Base-by-base conservation (phyloP, 2,113 vertebrate genomes). In the Psettodes erumei region DNA sequence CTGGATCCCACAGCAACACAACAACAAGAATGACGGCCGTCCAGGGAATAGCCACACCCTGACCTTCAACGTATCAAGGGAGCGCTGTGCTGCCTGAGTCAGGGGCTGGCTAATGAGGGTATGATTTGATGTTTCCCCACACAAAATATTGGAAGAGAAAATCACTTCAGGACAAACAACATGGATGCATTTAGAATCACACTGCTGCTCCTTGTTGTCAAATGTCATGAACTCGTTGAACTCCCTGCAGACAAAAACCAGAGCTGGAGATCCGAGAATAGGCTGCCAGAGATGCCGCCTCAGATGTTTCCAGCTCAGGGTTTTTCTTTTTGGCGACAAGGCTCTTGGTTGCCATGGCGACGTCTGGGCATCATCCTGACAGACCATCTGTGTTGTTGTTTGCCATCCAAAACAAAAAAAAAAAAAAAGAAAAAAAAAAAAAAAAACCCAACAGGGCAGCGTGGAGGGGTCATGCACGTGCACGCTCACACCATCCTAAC, bases 321-420 rank as follows among this genome's bases (percentile, higher is more conserved):
- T 75, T 83, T 79, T 79, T 45, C 68, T 73, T 79, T 75, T 85
- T 77, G 84, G 82, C 71, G 11, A 59, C 56, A 30, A 60, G 50
- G 27, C 48, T 70, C 48, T 40, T 8, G 65, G 86, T 92, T 65
- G 47, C 87, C 69, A 87, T 92, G 85, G 88, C 23, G 53, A 94
- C 67, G 27, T 76, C 61, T 66, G 60, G 56, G 82, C 58, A 79
- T 77, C 90, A 81, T 70, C 75, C 73, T 76, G 77, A 84, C 71
- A 40, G 75, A 69, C 91, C 93, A 92, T 94, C 93, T 93, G 91
- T 77, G 88, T 80, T 71, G 67, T 66, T 75, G 82, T 90, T 67
- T 68, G 71, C 63, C 33, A 74, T 92, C 89, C 89, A 89, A 83
- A 82, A 56, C 66, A 81, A 66, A 25, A 33, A 21, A 58, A 63